phyloP scores from a whole-genome alignment of 2,888 invertebrate species.

The Polietes domitor region DNA sequence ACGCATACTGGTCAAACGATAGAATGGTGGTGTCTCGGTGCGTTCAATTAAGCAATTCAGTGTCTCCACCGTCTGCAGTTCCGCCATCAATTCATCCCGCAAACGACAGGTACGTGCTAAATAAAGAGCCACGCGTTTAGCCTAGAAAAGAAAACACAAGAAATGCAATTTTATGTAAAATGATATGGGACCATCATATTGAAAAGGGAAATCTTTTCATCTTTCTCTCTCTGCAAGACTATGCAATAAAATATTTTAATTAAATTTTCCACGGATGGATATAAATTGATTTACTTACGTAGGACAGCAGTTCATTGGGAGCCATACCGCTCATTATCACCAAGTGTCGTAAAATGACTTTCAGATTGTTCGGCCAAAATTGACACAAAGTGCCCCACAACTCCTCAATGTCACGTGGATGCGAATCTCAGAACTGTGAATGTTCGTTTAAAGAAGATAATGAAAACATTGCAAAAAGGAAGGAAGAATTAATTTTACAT shows the following conservation, averaged over 20 bases:
- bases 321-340: constrained; percentile 98
- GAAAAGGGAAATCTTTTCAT: too few relatives aligned
- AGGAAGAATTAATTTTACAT: not conserved
- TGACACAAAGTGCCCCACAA: constrained; percentile 97
- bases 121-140: constrained; percentile 96
- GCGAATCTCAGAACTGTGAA: constrained; percentile 94
- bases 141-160: constrained; percentile 82
- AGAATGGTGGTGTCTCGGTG: constrained; percentile 99
- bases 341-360: constrained; percentile 97
- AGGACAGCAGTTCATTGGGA: constrained; percentile 94
- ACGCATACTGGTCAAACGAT: constrained; percentile 94
- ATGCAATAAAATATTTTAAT: too few relatives aligned
- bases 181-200: not conserved
- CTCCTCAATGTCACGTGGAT: constrained; percentile 96
- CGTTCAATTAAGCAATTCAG: too few relatives aligned
- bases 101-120: constrained; percentile 94
- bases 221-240: too few relatives aligned
- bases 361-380: constrained; percentile 98
- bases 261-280: too few relatives aligned
- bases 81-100: constrained; percentile 98
- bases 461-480: not conserved
- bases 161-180: not conserved
- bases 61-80: constrained; percentile 98
- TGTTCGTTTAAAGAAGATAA: not conserved
- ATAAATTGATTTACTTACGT: constrained; percentile 84